A percentile compares a stretch with the other conserved stretches of the same genome.
These are phyloP conservation scores for Unio delphinus DNA, from an alignment of 2,888 invertebrate genomes.

Conservation along the genomic window DNA sequence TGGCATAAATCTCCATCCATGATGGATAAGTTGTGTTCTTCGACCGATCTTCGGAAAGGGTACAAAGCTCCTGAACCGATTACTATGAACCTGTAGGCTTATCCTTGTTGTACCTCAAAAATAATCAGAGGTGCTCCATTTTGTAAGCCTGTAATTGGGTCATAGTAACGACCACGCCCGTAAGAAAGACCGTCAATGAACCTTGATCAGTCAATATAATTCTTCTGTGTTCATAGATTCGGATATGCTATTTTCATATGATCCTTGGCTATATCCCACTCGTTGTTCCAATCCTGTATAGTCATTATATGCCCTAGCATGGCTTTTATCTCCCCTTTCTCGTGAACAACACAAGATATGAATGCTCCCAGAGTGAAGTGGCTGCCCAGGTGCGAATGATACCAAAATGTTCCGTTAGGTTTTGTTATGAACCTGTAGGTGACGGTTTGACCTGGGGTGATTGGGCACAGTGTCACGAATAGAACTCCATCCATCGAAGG, in stretches of 20 bases:
- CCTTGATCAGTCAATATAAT: slow-evolving; percentile 13
- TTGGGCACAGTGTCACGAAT: too few species aligned
- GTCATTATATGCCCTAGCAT: slow-evolving; percentile 37
- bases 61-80: slow-evolving; percentile 46
- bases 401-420: slow-evolving; percentile 1
- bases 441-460: slow-evolving; percentile 35
- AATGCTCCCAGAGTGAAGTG: slow-evolving; percentile 38
- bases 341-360: slow-evolving; percentile 37
- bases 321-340: not conserved
- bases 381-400: slow-evolving; percentile 28
- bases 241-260: slow-evolving; percentile 37
- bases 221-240: slow-evolving; percentile 28
- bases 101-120: slow-evolving; percentile 29
- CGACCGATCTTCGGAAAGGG: slow-evolving; percentile 49
- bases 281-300: slow-evolving; percentile 55
- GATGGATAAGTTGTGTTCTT: slow-evolving; percentile 42
- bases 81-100: slow-evolving; percentile 47
- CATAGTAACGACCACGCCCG: slow-evolving; percentile 36
- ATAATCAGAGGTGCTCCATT: slow-evolving; percentile 43
- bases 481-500: slow-evolving; percentile 27
- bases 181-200: slow-evolving; percentile 36
- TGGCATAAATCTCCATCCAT: too few species aligned
- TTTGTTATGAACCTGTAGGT: slow-evolving; percentile 37
- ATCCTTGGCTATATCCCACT: slow-evolving; percentile 40
- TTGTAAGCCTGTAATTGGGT: slow-evolving; percentile 14